Evolutionary conservation across 2,797 vertebrate genomes (phyloP).

Genomic region (Emys orbicularis): DNA sequence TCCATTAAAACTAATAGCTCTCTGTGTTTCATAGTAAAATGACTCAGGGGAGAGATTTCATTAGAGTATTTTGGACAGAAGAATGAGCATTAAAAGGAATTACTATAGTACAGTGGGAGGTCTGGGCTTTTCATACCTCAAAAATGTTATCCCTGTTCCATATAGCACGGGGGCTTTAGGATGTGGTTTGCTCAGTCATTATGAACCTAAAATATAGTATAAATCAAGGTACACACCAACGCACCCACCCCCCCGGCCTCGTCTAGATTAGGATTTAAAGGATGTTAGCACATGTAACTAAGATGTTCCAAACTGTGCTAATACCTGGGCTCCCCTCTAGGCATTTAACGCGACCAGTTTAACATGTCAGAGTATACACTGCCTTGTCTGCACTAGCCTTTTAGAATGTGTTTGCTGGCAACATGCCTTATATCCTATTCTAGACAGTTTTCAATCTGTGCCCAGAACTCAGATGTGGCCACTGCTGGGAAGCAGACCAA

Average conservation of each 20-base stretch:
- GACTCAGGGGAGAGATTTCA: conserved; percentile 42
- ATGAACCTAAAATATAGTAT: neutral
- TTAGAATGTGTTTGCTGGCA: neutral
- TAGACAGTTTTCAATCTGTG: accelerated
- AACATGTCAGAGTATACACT: neutral
- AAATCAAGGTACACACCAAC: neutral
- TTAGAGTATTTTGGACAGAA: conserved; percentile 3
- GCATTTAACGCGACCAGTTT: neutral
- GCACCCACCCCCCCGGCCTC: neutral
- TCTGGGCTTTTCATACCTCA: conserved; percentile 1
- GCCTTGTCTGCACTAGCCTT: neutral
- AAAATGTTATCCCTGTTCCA: neutral
- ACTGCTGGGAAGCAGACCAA: neutral
- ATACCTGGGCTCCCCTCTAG: neutral
- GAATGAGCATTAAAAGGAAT: neutral
- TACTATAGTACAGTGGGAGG: conserved; percentile 46
- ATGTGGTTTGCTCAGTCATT: conserved; percentile 45
- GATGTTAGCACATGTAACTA: neutral
- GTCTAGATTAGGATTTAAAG: conserved; percentile 50
- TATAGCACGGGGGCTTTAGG: neutral
- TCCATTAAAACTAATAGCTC: conserved; percentile 52
- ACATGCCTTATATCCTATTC: accelerated
- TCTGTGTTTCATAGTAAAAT: neutral
- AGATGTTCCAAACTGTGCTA: conserved; percentile 22
- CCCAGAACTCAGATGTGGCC: accelerated